Evolutionary conservation across 2,797 vertebrate genomes (phyloP).

Genomic region (Trachops cirrhosus): DNA sequence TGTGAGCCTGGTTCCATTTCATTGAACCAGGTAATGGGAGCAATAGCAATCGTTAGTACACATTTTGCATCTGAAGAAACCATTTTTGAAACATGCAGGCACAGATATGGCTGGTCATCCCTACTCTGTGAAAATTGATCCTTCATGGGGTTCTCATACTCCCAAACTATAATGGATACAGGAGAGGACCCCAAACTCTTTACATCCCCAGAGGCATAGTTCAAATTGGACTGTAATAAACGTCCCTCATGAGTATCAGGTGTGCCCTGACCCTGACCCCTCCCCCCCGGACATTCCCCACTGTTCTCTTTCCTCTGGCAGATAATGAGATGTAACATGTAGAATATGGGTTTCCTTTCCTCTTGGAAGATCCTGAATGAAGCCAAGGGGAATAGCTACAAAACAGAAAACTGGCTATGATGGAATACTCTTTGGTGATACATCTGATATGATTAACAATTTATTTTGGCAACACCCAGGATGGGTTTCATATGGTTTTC

Average conservation of each 20-base stretch:
- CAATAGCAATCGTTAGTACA: background rate
- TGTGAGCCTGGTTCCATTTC: background rate
- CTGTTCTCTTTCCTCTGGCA: background rate
- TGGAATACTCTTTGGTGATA: constrained; percentile 62
- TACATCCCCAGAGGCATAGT: background rate
- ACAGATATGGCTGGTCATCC: background rate
- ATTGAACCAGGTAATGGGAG: background rate
- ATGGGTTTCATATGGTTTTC: constrained; percentile 72
- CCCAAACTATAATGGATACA: background rate
- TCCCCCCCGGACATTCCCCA: background rate
- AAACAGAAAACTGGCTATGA: constrained; percentile 45
- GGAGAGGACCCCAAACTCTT: background rate
- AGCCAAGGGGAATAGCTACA: constrained; percentile 52
- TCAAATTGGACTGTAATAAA: background rate
- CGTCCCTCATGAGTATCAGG: background rate
- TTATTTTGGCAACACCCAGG: constrained; percentile 71
- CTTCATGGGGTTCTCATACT: background rate
- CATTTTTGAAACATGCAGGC: background rate
- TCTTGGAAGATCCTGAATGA: constrained; percentile 49
- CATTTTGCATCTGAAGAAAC: background rate
- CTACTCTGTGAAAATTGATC: background rate
- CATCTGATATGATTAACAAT: constrained; percentile 69
- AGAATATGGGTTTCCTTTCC: background rate
- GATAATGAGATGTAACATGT: constrained; percentile 4
- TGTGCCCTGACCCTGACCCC: background rate